phyloP scores from a whole-genome alignment of 2,888 invertebrate species.

The Spisula solida region DNA sequence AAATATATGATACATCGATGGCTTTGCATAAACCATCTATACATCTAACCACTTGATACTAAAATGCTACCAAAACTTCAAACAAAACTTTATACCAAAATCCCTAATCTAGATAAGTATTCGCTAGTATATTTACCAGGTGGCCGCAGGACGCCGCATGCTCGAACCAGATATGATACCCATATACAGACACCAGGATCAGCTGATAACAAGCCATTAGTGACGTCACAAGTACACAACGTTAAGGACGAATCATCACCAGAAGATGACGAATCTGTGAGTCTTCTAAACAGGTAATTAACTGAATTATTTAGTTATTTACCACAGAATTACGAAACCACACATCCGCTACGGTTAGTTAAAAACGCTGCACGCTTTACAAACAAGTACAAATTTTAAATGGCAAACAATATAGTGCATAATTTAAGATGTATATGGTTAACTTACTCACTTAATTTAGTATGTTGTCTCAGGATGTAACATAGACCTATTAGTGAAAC shows the following conservation, averaged over 20 bases:
- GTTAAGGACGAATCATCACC: conserved; percentile 65
- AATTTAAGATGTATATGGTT: no score
- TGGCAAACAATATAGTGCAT: no score
- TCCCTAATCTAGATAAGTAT: conserved; percentile 47
- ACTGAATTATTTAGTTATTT: neutral
- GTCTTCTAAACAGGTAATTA: conserved; percentile 82
- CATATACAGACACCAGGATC: conserved; percentile 77
- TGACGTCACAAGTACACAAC: conserved; percentile 70
- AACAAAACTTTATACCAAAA: conserved; percentile 11
- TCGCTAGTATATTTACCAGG: conserved; percentile 62
- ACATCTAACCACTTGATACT: neutral
- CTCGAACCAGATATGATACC: conserved; percentile 74
- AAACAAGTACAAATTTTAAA: no score
- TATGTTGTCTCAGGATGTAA: no score
- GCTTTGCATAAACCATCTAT: no score
- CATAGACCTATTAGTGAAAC: no score
- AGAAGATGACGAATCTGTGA: conserved; percentile 81
- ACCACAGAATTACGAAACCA: no score
- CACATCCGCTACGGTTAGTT: no score
- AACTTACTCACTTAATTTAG: no score
- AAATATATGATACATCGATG: no score
- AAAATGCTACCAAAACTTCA: neutral
- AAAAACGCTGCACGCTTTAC: no score
- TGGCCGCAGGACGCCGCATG: conserved; percentile 77
- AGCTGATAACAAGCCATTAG: conserved; percentile 80